Evolutionary conservation across 1,140 invertebrate species (phyloP), one percentile per base, ranked within the genome.

Genomic region (Anthonomus grandis): DNA sequence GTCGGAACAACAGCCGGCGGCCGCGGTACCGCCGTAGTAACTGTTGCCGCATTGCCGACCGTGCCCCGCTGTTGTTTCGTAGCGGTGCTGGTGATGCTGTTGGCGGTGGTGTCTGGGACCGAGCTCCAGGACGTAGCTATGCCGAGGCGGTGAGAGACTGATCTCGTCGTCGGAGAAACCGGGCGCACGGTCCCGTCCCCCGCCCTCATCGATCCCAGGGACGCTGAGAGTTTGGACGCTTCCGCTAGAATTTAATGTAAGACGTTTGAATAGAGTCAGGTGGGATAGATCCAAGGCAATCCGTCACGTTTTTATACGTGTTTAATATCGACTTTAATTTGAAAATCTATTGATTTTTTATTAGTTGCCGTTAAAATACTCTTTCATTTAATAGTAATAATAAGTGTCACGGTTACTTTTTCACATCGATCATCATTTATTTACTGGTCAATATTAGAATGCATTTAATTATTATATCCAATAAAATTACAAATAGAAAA

Each of bases 111-210:
- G 69, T 70, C 69, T 42, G 65, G 65, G 54, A 59, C 70, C 72
- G 70, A 71, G 65, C 57, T 74, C 72, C 72, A 74, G 58, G 64
- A 72, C 56, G 65, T 74, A 74, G 69, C 69, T 73, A 67, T 74
- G 71, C 50, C 68, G 62, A 57, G 72, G 69, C 57, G 72, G 72
- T 60, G 72, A 74, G 62, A 72, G 64, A 63, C 72, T 74, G 60
- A 71, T 64, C 60, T 74, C 72, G 63, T 74, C 72, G 72, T 74
- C 72, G 67, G 72, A 74, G 72, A 74, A 74, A 8, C 69, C 68
- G 53, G 60, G 55, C 62, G 42, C 62, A 59, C 42, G 51, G 57
- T 59, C 63, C 49, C 60, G 64, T 60, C 42, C 53, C 57, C 59
- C 63, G 51, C 60, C 69, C 61, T 70, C 72, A 72, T 74, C 70